Evolutionary conservation across 2,888 invertebrate genomes (phyloP).

Genomic region (Drosophila parthenogenetica): DNA sequence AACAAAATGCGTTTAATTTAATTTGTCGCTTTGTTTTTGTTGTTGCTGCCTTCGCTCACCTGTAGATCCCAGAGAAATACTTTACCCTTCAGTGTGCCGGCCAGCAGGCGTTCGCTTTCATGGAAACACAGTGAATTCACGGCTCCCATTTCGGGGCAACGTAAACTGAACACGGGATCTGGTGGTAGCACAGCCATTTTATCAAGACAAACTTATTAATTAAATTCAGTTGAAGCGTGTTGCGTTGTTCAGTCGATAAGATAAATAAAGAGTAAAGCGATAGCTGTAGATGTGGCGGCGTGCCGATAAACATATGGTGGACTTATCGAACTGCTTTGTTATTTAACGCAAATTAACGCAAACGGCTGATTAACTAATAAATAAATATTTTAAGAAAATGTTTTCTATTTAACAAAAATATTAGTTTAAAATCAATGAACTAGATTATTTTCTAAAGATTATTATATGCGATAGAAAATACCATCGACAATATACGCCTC

Average conservation of each 20-base stretch:
- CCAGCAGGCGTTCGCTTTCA: conserved; percentile 88
- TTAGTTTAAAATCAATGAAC: too few relatives aligned
- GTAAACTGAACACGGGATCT: conserved; percentile 91
- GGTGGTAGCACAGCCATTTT: conserved; percentile 89
- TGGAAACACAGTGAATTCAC: conserved; percentile 91
- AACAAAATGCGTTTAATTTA: conserved; percentile 1
- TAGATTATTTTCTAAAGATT: too few relatives aligned
- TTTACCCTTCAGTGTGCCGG: conserved; percentile 90
- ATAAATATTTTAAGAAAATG: too few relatives aligned
- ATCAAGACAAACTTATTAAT: conserved; percentile 16
- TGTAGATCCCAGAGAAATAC: conserved; percentile 92
- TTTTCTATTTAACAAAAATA: too few relatives aligned
- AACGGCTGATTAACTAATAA: too few relatives aligned
- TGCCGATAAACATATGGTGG: conserved; percentile 10
- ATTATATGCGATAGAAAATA: too few relatives aligned
- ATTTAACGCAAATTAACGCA: too few relatives aligned
- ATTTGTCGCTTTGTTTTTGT: conserved; percentile 4
- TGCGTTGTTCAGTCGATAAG: conserved; percentile 35
- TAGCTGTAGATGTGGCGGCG: conserved; percentile 5
- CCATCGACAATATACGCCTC: neutral
- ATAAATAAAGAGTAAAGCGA: conserved; percentile 36
- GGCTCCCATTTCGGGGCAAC: conserved; percentile 89
- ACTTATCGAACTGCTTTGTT: neutral
- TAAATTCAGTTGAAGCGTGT: conserved; percentile 35
- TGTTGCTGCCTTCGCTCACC: conserved; percentile 85